phyloP scores from a whole-genome alignment of 2,797 vertebrate genomes.

The Acestrorhynchus altus region DNA sequence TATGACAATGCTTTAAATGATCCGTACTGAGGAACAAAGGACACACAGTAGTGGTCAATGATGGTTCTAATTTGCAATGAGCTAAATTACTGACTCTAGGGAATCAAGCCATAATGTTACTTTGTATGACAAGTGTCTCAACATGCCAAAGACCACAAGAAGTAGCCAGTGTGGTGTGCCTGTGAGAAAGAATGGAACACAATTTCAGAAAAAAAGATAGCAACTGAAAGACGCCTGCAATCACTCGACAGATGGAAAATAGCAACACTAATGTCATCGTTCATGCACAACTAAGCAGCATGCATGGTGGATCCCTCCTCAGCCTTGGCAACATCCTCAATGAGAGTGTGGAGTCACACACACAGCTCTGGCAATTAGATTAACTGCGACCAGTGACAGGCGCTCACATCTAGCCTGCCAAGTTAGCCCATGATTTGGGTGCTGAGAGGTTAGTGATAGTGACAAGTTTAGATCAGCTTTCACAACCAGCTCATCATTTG shows the following conservation, averaged over 20 bases:
- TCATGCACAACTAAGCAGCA: slow-evolving; percentile 59
- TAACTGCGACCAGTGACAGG: slow-evolving; percentile 6
- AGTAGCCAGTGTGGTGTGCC: background rate
- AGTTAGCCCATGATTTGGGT: slow-evolving; percentile 41
- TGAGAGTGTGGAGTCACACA: slow-evolving; percentile 40
- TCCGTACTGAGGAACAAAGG: background rate
- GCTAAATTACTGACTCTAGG: background rate
- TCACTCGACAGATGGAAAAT: slow-evolving; percentile 46
- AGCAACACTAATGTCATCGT: slow-evolving; percentile 60
- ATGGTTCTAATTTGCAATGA: background rate
- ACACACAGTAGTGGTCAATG: background rate
- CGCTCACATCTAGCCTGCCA: slow-evolving; percentile 46
- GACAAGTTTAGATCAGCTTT: background rate
- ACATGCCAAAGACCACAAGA: background rate
- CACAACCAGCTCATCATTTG: background rate
- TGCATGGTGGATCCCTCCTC: slow-evolving; percentile 16
- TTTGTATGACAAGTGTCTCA: no score
- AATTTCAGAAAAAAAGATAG: background rate
- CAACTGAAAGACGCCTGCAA: slow-evolving; percentile 17
- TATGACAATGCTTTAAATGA: background rate
- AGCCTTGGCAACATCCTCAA: slow-evolving; percentile 39
- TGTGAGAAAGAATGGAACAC: background rate
- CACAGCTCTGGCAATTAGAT: slow-evolving; percentile 35
- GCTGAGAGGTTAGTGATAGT: slow-evolving; percentile 1
- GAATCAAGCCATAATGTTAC: no score